phyloP scores from a whole-genome alignment of 2,113 vertebrate species.

The Vanacampus margaritifer region DNA sequence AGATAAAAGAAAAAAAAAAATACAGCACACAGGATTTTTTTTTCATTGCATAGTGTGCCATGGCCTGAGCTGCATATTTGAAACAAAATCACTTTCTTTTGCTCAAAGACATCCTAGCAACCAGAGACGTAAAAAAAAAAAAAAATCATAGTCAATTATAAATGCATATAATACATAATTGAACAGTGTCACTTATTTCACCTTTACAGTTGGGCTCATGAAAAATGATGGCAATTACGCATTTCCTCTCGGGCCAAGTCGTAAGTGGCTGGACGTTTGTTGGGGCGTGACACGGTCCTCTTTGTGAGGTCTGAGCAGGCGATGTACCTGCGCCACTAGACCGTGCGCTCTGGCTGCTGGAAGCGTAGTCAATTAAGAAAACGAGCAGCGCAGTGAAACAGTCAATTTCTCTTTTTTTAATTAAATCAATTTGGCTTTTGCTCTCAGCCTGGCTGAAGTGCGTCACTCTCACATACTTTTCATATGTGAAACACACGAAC shows the following conservation, averaged over 20 bases:
- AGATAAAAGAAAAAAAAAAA: too few species aligned
- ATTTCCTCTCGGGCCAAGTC: slow-evolving; percentile 80
- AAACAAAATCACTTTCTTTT: slow-evolving; percentile 63
- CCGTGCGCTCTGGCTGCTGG: slow-evolving; percentile 35
- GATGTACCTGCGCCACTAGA: slow-evolving; percentile 42
- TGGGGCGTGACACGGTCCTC: slow-evolving; percentile 50
- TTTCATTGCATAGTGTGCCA: background rate
- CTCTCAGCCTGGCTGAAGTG: slow-evolving; percentile 52
- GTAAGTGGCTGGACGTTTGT: slow-evolving; percentile 62
- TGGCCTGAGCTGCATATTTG: slow-evolving; percentile 42
- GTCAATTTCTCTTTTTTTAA: slow-evolving; percentile 46
- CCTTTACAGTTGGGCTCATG: slow-evolving; percentile 86
- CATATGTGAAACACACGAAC: slow-evolving; percentile 48
- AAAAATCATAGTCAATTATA: slow-evolving; percentile 85
- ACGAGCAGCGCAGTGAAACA: slow-evolving; percentile 35
- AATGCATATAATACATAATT: slow-evolving; percentile 90
- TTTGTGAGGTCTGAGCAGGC: slow-evolving; percentile 45
- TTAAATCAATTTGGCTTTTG: slow-evolving; percentile 57
- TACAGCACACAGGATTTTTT: background rate
- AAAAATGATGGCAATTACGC: slow-evolving; percentile 95
- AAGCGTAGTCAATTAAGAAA: slow-evolving; percentile 52
- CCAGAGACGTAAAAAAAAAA: slow-evolving; percentile 16
- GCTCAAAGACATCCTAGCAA: slow-evolving; percentile 59
- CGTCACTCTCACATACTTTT: slow-evolving; percentile 48
- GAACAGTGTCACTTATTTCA: slow-evolving; percentile 88